These are phyloP conservation scores for Cordylochernes scorpioides DNA, from an alignment of 2,888 invertebrate species.

Conservation along the genomic window DNA sequence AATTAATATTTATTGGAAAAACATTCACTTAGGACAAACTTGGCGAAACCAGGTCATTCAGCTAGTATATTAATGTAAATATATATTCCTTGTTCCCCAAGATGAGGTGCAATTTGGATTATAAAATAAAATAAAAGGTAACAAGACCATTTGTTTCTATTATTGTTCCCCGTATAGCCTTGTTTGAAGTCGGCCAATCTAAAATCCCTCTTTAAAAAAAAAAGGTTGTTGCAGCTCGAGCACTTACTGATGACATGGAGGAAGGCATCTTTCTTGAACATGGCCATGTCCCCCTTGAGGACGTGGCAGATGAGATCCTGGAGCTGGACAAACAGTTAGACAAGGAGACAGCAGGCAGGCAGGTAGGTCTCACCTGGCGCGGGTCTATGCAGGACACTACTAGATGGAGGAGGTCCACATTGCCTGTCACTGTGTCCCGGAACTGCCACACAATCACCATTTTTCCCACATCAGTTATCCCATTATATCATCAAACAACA, in stretches of 20 bases:
- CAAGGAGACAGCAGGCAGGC: background rate
- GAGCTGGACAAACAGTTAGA: constrained; percentile 31
- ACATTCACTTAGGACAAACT: no score
- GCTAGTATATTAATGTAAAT: no score
- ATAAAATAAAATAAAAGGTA: no score
- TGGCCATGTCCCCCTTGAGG: constrained; percentile 44
- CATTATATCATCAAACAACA: constrained; percentile 1
- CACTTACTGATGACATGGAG: constrained; percentile 24
- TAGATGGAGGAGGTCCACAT: constrained; percentile 56
- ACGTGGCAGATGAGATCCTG: constrained; percentile 72
- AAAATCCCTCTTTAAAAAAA: no score
- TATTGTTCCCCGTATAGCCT: no score
- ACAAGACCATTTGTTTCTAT: no score
- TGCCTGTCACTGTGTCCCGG: constrained; percentile 57
- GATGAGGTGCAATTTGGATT: no score
- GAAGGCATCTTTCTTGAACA: constrained; percentile 28
- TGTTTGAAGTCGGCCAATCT: no score
- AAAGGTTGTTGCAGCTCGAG: background rate
- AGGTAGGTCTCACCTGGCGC: constrained; percentile 25
- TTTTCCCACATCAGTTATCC: background rate
- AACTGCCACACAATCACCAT: constrained; percentile 26
- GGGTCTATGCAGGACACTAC: constrained; percentile 75
- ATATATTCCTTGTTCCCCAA: no score
- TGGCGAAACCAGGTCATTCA: no score
- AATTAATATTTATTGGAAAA: no score